These are phyloP conservation scores for Vanacampus margaritifer DNA, from an alignment of 2,113 vertebrate species.

Conservation along the genomic window DNA sequence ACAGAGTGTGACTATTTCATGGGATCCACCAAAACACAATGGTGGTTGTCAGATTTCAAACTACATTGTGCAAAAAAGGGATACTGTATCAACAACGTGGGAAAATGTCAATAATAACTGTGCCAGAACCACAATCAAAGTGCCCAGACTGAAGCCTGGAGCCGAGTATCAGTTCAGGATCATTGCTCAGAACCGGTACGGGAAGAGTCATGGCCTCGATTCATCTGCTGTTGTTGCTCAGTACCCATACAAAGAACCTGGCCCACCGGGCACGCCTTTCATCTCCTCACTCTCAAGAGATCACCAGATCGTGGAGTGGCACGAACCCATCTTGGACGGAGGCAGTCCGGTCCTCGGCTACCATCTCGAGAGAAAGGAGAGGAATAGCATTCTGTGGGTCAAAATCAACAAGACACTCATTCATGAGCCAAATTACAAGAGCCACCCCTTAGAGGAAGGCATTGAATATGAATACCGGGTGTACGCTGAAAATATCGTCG, in stretches of 20 bases:
- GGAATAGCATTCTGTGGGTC: slow-evolving; percentile 95
- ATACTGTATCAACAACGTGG: slow-evolving; percentile 88
- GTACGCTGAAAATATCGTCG: slow-evolving; percentile 97
- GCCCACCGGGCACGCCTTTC: slow-evolving; percentile 95
- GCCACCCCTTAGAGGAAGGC: slow-evolving; percentile 88
- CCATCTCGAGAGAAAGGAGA: slow-evolving; percentile 95
- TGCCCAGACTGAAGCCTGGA: slow-evolving; percentile 89
- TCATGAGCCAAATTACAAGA: slow-evolving; percentile 88
- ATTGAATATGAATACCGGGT: slow-evolving; percentile 95
- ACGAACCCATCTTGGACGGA: slow-evolving; percentile 92
- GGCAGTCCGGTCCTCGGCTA: slow-evolving; percentile 90
- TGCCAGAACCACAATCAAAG: slow-evolving; percentile 89
- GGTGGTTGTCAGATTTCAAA: slow-evolving; percentile 96
- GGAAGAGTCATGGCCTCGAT: slow-evolving; percentile 91
- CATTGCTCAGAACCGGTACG: slow-evolving; percentile 95
- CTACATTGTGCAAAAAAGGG: slow-evolving; percentile 95
- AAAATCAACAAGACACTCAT: slow-evolving; percentile 94
- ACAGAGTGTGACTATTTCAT: slow-evolving; percentile 89
- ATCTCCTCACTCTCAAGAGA: slow-evolving; percentile 84
- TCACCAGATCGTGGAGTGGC: slow-evolving; percentile 91
- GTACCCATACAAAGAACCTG: slow-evolving; percentile 95
- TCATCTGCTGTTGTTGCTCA: slow-evolving; percentile 84
- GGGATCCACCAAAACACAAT: slow-evolving; percentile 86
- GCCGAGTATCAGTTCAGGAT: slow-evolving; percentile 97
- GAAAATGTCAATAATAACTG: slow-evolving; percentile 87